phyloP scores from a whole-genome alignment of 1,140 invertebrate genomes.

The Phocides pigmalion region DNA sequence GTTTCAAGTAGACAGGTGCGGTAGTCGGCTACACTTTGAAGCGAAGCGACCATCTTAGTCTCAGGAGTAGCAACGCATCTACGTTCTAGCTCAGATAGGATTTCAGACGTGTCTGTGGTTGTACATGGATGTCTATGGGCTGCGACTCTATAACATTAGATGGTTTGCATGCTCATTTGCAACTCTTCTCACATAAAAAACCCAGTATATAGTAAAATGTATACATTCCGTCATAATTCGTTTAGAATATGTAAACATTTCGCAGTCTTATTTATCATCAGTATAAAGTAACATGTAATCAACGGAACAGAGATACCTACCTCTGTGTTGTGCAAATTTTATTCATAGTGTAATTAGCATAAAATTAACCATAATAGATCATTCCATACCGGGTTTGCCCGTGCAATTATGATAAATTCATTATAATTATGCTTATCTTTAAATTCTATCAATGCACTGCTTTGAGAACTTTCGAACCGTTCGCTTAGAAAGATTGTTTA shows the following conservation, averaged over 20 bases:
- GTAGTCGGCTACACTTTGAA: no score
- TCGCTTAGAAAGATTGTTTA: background rate
- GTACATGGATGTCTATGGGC: no score
- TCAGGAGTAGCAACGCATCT: no score
- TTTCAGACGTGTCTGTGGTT: no score
- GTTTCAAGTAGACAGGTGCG: no score
- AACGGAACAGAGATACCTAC: constrained; percentile 11
- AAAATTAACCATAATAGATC: constrained; percentile 34
- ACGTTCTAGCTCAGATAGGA: no score
- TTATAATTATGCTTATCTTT: constrained; percentile 34
- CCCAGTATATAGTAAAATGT: no score
- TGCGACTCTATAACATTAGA: no score
- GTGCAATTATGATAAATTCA: constrained; percentile 25
- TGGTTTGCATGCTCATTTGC: no score
- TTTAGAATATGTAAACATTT: background rate
- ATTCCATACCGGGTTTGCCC: constrained; percentile 23
- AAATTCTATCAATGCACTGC: constrained; percentile 25
- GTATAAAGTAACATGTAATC: constrained; percentile 10
- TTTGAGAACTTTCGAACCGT: background rate
- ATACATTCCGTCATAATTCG: no score
- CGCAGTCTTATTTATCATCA: background rate
- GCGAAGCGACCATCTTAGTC: no score
- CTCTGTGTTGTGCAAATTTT: constrained; percentile 34
- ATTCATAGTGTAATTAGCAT: constrained; percentile 36
- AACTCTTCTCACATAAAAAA: no score